Base-by-base conservation (phyloP, 2,888 invertebrate species). In the Drosophila bunnanda region DNA sequence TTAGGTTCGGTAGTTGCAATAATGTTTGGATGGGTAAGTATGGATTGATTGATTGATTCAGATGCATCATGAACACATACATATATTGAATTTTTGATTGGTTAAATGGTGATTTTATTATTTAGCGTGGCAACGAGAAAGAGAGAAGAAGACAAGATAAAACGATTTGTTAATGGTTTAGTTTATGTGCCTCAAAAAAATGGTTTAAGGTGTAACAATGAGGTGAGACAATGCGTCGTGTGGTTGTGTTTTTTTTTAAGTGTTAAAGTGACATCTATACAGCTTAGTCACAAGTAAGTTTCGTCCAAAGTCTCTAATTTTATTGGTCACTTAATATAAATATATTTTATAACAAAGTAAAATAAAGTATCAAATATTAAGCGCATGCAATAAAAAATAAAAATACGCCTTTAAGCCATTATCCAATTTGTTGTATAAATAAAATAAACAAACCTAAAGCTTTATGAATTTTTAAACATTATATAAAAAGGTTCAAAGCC, bases 61-160 rank as follows among this genome's bases (percentile, higher is more conserved):
- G 39, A 54, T 44, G 76, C 60, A 74, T 76, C 65, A 77, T 65
- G 44, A 50, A 64, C 32, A 72, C 64, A 54, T 56, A 52, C 43
- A 71, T 66, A 64, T 43, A 44, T 61, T 38, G 30, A 43, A 12
- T 62, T 50, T 52, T 62, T 8, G n/a, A 20, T 50, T 52, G 66
- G 58, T 78, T 76, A 62, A 55, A 76, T 75, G 71, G 59, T 73
- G 57, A 50, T 61, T 69, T 78, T 78, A 70, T 79, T 75, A 54
- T 60, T 67, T 76, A 81, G 80, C 88, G 83, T 76, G 77, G 83
- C 88, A 80, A 86, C 88, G 75, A 75, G 58, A 64, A 77, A 85
- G 78, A 88, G 75, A 90, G 77, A 83, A 74, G 76, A 77, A 88
- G 88, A 89, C 75, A 88, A 88, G 82, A 88, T 81, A 81, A 89